Base-by-base conservation (phyloP, 2,888 invertebrate species). In the Ctena decussata region DNA sequence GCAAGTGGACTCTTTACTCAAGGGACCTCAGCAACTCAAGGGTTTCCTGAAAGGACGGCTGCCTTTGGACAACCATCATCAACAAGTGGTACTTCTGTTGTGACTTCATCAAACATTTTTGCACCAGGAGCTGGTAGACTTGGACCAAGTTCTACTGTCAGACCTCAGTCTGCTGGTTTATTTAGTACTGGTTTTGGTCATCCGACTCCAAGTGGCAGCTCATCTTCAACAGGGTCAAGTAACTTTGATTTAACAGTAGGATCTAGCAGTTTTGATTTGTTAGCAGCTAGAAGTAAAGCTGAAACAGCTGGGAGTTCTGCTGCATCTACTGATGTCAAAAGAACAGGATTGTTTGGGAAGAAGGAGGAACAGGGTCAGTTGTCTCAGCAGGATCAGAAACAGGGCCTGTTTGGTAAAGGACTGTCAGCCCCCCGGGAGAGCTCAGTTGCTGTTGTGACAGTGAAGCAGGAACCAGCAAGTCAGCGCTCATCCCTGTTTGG, bases 381-480 rank as follows among this genome's bases (percentile, higher is more conserved):
- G 60, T 46, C 15, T 27, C 69, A 46, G 21, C 8, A 30, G 27
- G 27, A 30, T 60, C 65, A 65, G 21, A 11, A 32, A 5, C 27
- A 8, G 35, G 35, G 32, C 5, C 6, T 65, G 21, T 86, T 84
- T 71, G 46, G 77, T 2, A 82, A 77, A 53, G 69, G 49, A 60
- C 75, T 24, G 53, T 37, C 53, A n/a, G 44, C 73, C 0, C 21
- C 39, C 46, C 72, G 39, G 11, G 49, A 39, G 21, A 35, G 41
- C 8, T 8, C 12, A 18, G 41, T 57, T 24, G 30, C 30, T 3
- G 6, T 27, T 27, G 57, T 27, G 1, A 24, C 24, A 27, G 35
- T 65, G 30, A 65, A 65, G 35, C 65, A 65, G 35, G 65, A 65
- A 21, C 65, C 65, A 11, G 18, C 21, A 65, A 30, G 35, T 65